Base-by-base conservation (phyloP, 2,888 invertebrate species). In the Polymixis flavicincta region DNA sequence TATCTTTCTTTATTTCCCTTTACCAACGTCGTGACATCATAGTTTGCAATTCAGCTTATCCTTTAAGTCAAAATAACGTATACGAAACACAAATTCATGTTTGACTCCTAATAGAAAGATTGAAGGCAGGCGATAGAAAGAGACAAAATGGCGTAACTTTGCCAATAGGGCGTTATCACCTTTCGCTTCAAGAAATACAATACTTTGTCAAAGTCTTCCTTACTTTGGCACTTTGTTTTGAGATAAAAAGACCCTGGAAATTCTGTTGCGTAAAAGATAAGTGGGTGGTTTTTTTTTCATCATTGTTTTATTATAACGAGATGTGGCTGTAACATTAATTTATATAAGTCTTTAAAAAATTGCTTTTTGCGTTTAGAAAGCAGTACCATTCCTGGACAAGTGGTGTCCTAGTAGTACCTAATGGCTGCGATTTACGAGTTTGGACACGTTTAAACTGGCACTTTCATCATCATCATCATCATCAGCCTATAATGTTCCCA, bases 81-180 rank as follows among this genome's bases (percentile, higher is more conserved):
- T 65, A 57, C 2, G 7, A 2, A 59, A 50, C 52, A 71, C 55
- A 63, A 67, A 72, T 70, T 63, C 50, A 73, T 61, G 25, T 76
- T 55, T 17, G 55, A 67, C 59, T 59, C 22, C 32, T 77, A 69
- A 83, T 78, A 70, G 25, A 66, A 83, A 78, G 66, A 73, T 78
- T 78, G 57, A 70, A 73, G 37, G 45, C 28, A 13, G 22, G 5
- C 65, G 59, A 71, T 70, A 79, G 28, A 60, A 28, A 59, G 50
- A 45, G 14, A 22, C 59, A 78, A 59, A 77, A 71, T 55, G 74
- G 64, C 64, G 64, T 48, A 60, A 74, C 81, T 59, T 74, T 59
- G 0, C 45, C 17, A 67, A 74, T 64, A 63, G 13, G 19, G 17
- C 65, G 61, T 72, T 70, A 55, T 74, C 69, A 59, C 61, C 59